Evolutionary conservation across 2,888 invertebrate species (phyloP).

Genomic region (Euclidia mi): DNA sequence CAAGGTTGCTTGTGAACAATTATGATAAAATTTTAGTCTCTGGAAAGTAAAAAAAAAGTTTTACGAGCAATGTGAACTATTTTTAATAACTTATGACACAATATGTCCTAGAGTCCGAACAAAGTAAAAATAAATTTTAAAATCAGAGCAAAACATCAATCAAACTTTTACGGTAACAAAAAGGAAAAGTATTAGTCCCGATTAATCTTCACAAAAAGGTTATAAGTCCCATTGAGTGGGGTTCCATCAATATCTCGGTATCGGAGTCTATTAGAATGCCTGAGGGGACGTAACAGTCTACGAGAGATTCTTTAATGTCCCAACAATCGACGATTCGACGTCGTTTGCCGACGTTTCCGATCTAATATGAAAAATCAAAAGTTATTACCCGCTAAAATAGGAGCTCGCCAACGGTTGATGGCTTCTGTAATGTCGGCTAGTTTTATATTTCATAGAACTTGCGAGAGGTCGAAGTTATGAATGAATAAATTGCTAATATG

Average conservation of each 20-base stretch:
- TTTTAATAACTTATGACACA: too few relatives aligned
- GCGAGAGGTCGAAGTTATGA: too few relatives aligned
- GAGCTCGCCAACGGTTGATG: conserved; percentile 32
- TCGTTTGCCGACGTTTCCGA: conserved; percentile 63
- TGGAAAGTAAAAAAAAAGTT: too few relatives aligned
- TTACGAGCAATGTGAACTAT: too few relatives aligned
- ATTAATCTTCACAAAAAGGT: not conserved
- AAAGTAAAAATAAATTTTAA: too few relatives aligned
- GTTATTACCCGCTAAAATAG: conserved; percentile 59
- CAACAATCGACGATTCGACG: conserved; percentile 66
- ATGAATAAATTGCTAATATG: too few relatives aligned
- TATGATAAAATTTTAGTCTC: too few relatives aligned
- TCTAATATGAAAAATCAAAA: conserved; percentile 72
- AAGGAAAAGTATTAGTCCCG: not conserved
- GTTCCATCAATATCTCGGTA: conserved; percentile 53
- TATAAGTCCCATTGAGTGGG: conserved; percentile 39
- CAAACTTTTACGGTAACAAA: too few relatives aligned
- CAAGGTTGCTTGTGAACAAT: too few relatives aligned
- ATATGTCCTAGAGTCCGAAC: too few relatives aligned
- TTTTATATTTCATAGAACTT: not conserved
- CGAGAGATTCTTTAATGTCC: conserved; percentile 78
- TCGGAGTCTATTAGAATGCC: conserved; percentile 80
- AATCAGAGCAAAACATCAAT: too few relatives aligned
- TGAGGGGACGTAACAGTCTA: conserved; percentile 81
- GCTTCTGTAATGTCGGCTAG: not conserved